A percentile compares a stretch with the other conserved stretches of the same genome.
These are phyloP conservation scores for Ormyrus labotus DNA, from an alignment of 2,888 invertebrate genomes.

Conservation along the genomic window DNA sequence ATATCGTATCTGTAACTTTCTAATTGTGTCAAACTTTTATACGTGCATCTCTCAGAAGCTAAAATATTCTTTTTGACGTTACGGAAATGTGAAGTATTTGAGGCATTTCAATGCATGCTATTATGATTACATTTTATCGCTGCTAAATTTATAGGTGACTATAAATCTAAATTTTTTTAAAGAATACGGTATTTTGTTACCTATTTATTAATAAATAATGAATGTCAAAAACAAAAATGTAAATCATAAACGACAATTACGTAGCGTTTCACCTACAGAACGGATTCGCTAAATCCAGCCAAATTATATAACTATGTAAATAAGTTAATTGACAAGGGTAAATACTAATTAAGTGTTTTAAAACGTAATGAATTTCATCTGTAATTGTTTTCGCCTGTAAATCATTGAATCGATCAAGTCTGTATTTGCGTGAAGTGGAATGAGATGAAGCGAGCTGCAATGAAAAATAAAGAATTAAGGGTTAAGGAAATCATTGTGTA, in stretches of 20 bases:
- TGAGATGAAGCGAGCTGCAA: conserved; percentile 42
- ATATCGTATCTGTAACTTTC: conserved; percentile 1
- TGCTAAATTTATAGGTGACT: too few relatives aligned
- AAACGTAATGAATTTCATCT: conserved; percentile 24
- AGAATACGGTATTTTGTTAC: conserved; percentile 16
- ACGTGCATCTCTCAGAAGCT: conserved; percentile 10
- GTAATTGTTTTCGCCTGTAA: conserved; percentile 33
- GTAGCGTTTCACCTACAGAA: conserved; percentile 3
- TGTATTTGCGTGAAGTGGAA: conserved; percentile 24
- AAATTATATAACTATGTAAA: conserved; percentile 36
- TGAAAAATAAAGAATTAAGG: conserved; percentile 54
- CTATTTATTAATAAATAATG: conserved; percentile 6
- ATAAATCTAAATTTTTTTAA: conserved; percentile 3
- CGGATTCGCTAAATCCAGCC: conserved; percentile 19
- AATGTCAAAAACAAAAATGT: neutral
- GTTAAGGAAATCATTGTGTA: conserved; percentile 19
- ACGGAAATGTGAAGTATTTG: too few relatives aligned
- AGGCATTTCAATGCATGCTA: too few relatives aligned
- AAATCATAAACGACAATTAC: neutral
- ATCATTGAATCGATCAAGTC: conserved; percentile 19
- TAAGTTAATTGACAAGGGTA: conserved; percentile 23
- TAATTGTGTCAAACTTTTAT: conserved; percentile 38
- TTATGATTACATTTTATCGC: too few relatives aligned
- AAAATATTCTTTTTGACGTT: too few relatives aligned
- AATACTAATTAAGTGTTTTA: conserved; percentile 25